Evolutionary conservation across 2,113 vertebrate species (phyloP).

Genomic region (Indicator maculatus): DNA sequence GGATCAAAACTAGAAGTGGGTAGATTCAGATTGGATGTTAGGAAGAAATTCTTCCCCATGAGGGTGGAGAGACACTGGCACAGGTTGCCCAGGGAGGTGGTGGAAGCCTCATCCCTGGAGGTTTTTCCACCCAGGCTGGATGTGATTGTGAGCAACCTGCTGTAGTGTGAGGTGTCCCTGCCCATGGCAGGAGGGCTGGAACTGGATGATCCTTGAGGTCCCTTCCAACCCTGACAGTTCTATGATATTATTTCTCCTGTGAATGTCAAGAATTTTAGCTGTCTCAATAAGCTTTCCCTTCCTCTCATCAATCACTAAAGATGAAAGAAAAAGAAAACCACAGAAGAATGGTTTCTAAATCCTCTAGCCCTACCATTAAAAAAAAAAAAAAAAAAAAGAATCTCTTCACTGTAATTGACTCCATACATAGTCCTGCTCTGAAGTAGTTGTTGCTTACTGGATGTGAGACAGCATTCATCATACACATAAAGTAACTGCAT

Average conservation of each 20-base stretch:
- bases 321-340: constrained; percentile 9
- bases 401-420: not conserved
- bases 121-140: no score
- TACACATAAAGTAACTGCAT: not conserved
- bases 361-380: not conserved
- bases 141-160: no score
- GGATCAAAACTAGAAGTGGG: no score
- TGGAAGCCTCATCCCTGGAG: no score
- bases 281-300: not conserved
- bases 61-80: no score
- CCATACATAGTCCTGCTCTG: not conserved
- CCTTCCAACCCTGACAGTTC: no score
- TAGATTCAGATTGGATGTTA: no score
- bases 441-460: not conserved
- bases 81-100: no score
- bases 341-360: constrained; percentile 13
- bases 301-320: not conserved
- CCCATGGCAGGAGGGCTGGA: no score
- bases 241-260: not conserved
- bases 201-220: no score
- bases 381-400: not conserved
- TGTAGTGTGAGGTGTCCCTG: no score
- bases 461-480: not conserved
- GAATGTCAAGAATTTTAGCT: not conserved
- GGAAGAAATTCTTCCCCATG: no score